Evolutionary conservation across 2,797 vertebrate species (phyloP).

Genomic region (Lates japonicus): DNA sequence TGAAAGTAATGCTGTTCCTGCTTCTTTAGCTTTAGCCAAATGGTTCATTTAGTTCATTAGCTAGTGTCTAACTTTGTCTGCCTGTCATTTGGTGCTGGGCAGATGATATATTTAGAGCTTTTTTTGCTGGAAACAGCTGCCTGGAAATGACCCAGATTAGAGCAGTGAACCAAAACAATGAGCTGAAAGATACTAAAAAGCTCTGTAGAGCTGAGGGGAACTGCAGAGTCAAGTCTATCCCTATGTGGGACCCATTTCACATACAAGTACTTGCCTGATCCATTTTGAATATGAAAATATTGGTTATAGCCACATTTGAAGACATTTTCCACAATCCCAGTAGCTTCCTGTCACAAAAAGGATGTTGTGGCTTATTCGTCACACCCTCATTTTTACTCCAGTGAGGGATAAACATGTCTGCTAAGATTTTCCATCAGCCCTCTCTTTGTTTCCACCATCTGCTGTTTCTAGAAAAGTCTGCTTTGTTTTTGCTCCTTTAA

Average conservation of each 20-base stretch:
- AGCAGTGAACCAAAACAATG: background rate
- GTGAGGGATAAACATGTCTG: conserved; percentile 5
- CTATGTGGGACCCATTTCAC: background rate
- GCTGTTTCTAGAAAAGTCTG: conserved; percentile 24
- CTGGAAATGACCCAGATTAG: background rate
- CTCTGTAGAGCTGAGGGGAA: background rate
- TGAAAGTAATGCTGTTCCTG: background rate
- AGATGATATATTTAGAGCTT: background rate
- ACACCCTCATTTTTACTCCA: conserved; percentile 2
- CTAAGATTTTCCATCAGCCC: conserved; percentile 29
- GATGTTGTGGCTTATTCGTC: conserved; percentile 11
- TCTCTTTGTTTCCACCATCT: conserved; percentile 20
- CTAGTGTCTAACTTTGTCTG: background rate
- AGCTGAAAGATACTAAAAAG: background rate
- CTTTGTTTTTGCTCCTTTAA: conserved; percentile 29
- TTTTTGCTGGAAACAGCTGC: background rate
- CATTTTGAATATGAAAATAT: conserved; percentile 1
- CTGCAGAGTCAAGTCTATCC: background rate
- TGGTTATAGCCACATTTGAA: conserved; percentile 8
- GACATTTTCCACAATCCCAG: background rate
- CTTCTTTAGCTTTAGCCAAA: background rate
- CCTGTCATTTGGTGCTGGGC: background rate
- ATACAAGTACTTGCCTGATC: background rate
- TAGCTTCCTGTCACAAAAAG: conserved; percentile 13
- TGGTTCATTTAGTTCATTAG: background rate